Percentiles rank a stretch among this genome's conserved stretches.
phyloP scores from a whole-genome alignment of 1,140 invertebrate genomes.

The Orius insidiosus region DNA sequence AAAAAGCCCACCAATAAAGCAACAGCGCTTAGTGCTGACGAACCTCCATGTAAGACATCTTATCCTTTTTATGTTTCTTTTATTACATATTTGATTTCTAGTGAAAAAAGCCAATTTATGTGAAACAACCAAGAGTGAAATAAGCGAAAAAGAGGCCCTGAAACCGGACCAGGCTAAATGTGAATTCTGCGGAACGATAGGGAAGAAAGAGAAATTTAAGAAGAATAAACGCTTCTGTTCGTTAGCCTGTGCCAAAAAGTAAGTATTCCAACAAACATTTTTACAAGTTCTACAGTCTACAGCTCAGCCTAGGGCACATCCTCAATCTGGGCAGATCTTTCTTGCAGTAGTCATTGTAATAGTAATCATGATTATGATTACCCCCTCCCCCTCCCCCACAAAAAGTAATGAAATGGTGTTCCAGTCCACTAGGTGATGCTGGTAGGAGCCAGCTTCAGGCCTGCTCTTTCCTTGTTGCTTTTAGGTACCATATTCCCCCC shows the following conservation, averaged over 20 bases:
- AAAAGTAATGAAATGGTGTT: too few species aligned
- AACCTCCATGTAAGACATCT: slow-evolving; percentile 44
- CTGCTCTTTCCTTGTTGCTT: too few species aligned
- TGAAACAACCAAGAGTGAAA: slow-evolving; percentile 9
- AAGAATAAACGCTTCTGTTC: slow-evolving; percentile 67
- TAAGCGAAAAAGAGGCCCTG: slow-evolving; percentile 14
- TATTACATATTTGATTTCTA: slow-evolving; percentile 24
- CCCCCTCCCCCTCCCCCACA: too few species aligned
- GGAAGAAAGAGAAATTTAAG: slow-evolving; percentile 49
- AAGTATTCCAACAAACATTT: neutral
- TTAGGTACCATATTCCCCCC: too few species aligned
- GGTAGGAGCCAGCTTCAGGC: too few species aligned
- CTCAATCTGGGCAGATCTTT: too few species aligned
- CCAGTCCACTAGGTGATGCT: too few species aligned
- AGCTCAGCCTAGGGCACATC: too few species aligned
- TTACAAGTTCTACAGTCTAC: too few species aligned
- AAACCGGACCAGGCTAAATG: slow-evolving; percentile 39
- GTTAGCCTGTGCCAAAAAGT: slow-evolving; percentile 45
- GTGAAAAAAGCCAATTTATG: slow-evolving; percentile 16
- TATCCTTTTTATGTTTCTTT: slow-evolving; percentile 14
- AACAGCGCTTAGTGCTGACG: slow-evolving; percentile 36
- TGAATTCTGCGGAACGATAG: slow-evolving; percentile 59
- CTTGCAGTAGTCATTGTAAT: too few species aligned
- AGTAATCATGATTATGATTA: too few species aligned
- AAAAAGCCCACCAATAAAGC: slow-evolving; percentile 24